Percentiles rank a stretch among this genome's conserved stretches.
These are phyloP conservation scores for Argyrosomus japonicus DNA, from an alignment of 2,113 vertebrate species.

Conservation along the genomic window DNA sequence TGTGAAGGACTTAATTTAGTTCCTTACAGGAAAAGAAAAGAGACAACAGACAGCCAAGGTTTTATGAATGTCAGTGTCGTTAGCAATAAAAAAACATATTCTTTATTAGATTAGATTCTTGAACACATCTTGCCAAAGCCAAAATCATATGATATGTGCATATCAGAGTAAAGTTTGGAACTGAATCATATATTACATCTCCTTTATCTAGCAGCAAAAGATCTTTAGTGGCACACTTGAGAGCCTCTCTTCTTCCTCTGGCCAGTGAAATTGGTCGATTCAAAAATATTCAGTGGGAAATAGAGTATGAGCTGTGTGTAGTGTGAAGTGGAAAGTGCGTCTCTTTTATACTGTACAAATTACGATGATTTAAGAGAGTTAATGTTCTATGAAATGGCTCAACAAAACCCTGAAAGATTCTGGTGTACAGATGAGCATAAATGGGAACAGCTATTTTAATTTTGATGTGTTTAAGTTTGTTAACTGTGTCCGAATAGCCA, in stretches of 20 bases:
- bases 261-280: background rate
- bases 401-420: background rate
- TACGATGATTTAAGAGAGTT: background rate
- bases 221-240: background rate
- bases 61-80: background rate
- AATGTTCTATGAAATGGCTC: background rate
- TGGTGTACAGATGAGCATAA: background rate
- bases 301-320: background rate
- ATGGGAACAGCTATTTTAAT: background rate
- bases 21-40: background rate
- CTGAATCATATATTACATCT: background rate
- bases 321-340: background rate
- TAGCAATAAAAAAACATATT: too few relatives aligned
- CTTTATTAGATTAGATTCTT: background rate
- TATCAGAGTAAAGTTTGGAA: background rate
- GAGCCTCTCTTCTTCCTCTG: background rate
- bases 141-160: background rate
- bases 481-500: background rate
- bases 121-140: background rate
- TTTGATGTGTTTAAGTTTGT: background rate
- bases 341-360: background rate
- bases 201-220: background rate
- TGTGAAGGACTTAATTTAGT: slow-evolving; percentile 27
- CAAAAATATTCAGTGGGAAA: background rate
- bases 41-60: background rate